Base-by-base conservation (phyloP, 2,888 invertebrate species). In the Tiphia femorata region DNA sequence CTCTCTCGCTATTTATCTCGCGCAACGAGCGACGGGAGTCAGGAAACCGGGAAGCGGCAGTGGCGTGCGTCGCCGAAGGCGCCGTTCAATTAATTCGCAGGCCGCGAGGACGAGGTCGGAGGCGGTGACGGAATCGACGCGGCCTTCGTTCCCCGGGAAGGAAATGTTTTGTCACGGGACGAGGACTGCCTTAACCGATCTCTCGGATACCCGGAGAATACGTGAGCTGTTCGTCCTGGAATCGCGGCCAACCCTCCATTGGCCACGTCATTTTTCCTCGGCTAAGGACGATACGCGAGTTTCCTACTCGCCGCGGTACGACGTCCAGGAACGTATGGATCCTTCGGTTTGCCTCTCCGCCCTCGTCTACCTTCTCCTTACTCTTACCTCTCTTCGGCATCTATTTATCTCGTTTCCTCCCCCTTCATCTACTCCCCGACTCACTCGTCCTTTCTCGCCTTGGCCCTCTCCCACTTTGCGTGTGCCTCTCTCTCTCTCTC, bases 391-490 rank as follows among this genome's bases (percentile, higher is more conserved):
- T 46, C 44, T 33, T 27, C 40, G 49, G 43, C 42, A 43, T 57
- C 57, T 54, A 50, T 54, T 43, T 50, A 44, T 63, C 48, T 58
- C 58, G 55, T 55, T 65, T 60, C 58, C 42, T 14, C 17, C n/a
- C 16, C 14, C 1, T 42, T 37, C 37, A 16, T 37, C 19, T 19
- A 17, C 35, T 33, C 38, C 27, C 25, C 29, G 35, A 52, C 49
- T 44, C 40, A 30, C 30, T 37, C 25, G 21, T 33, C 2, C 29
- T 35, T 42, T 37, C 30, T 40, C 30, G 35, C 6, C 37, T 41
- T 44, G 8, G 12, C 21, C 23, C 12, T 12, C 14, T 7, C 3
- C 14, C 16, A 3, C 16, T 8, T 25, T 25, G 25, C 40, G 21
- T 12, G 12, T 7, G 21, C 7, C 20, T 12, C 40, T 21, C 40